Percentiles rank a stretch among this genome's conserved stretches.
Evolutionary conservation across 2,797 vertebrate species (phyloP).

Genomic region (Pangasius macronema): DNA sequence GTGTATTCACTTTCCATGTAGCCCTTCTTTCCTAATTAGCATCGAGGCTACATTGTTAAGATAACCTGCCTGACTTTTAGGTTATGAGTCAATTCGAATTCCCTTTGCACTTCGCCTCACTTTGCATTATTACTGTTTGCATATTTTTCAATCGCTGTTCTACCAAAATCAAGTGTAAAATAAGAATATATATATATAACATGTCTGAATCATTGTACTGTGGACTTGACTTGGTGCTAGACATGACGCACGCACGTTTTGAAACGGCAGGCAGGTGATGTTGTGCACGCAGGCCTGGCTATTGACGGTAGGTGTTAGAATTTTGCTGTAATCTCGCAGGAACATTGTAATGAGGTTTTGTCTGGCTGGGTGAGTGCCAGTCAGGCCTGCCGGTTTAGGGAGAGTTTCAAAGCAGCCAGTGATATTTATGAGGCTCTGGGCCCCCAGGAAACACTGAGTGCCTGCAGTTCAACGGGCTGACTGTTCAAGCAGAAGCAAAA

Average conservation of each 20-base stretch:
- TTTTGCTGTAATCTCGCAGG: slow-evolving; percentile 22
- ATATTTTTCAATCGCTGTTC: not conserved
- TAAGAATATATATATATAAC: not conserved
- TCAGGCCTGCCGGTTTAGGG: slow-evolving; percentile 22
- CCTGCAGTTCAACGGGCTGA: slow-evolving; percentile 56
- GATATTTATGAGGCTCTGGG: slow-evolving; percentile 60
- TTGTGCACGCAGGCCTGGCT: not conserved
- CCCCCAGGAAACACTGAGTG: slow-evolving; percentile 42
- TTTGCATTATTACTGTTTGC: not conserved
- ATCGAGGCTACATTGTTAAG: not conserved
- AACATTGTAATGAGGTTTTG: slow-evolving; percentile 33
- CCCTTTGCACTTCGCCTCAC: not conserved
- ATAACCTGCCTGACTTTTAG: slow-evolving; percentile 5
- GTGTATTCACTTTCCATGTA: not conserved
- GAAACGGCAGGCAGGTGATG: slow-evolving; percentile 16
- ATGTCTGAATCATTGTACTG: not conserved
- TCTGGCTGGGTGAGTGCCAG: slow-evolving; percentile 25
- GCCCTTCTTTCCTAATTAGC: not conserved
- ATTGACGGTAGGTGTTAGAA: slow-evolving; percentile 33
- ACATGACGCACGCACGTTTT: not conserved
- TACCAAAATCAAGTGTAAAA: not conserved
- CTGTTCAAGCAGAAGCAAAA: slow-evolving; percentile 48
- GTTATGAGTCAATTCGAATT: not conserved
- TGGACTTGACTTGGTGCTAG: not conserved
- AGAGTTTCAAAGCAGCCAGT: slow-evolving; percentile 27